These are phyloP conservation scores for Lasioglossum vierecki DNA, from an alignment of 2,888 invertebrate species.

Conservation along the genomic window DNA sequence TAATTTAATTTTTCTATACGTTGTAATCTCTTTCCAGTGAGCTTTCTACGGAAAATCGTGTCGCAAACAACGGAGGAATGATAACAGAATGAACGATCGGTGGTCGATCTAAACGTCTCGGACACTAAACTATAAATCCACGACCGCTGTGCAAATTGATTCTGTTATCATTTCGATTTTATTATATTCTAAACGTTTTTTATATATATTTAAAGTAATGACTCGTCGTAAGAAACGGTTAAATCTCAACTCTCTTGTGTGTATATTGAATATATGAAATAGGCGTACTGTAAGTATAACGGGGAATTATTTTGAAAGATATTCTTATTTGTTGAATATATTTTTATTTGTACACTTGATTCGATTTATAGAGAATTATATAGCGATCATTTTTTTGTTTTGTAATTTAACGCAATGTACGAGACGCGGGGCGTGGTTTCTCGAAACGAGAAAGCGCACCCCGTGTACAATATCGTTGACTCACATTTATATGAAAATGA, in stretches of 20 bases:
- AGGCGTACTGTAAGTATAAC: conserved; percentile 32
- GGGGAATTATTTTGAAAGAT: conserved; percentile 14
- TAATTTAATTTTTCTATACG: conserved; percentile 44
- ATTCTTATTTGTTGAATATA: conserved; percentile 42
- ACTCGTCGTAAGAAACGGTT: conserved; percentile 5
- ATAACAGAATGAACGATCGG: conserved; percentile 26
- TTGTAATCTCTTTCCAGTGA: conserved; percentile 20
- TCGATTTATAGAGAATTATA: conserved; percentile 23
- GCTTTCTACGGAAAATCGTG: conserved; percentile 18
- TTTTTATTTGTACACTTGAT: conserved; percentile 46
- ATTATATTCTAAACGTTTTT: conserved; percentile 28
- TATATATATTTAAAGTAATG: conserved; percentile 33
- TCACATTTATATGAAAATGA: not conserved
- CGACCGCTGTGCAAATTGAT: not conserved
- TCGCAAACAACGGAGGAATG: conserved; percentile 13
- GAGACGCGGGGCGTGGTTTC: not conserved
- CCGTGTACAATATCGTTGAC: not conserved
- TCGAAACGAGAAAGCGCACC: not conserved
- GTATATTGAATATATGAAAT: conserved; percentile 36
- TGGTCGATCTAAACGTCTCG: not conserved
- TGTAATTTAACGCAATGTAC: conserved; percentile 19
- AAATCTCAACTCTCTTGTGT: conserved; percentile 33
- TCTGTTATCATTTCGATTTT: conserved; percentile 36
- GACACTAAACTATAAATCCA: not conserved
- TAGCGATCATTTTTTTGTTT: conserved; percentile 33